Percentiles rank a stretch among this genome's conserved stretches.
Evolutionary conservation across 2,888 invertebrate species (phyloP).

Genomic region (Leucophenga montana): DNA sequence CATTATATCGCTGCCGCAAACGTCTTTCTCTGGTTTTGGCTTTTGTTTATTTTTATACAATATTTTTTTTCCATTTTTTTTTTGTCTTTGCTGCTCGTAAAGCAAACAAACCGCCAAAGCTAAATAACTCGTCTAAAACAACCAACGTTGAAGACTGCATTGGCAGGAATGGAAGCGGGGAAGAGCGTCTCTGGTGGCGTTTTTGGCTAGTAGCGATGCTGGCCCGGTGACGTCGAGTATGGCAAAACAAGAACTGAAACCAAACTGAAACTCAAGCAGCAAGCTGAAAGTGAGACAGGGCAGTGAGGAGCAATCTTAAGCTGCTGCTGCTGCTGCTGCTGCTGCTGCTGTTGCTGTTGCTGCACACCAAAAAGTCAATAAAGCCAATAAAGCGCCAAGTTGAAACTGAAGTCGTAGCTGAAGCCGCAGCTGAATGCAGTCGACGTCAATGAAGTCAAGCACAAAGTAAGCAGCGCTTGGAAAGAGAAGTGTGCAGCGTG

Average conservation of each 20-base stretch:
- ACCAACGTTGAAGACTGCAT: no score
- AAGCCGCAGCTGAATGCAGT: no score
- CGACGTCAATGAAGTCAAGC: neutral
- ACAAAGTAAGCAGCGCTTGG: neutral
- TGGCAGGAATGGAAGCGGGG: no score
- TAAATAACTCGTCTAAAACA: constrained; percentile 49
- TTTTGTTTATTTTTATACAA: constrained; percentile 58
- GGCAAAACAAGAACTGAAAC: constrained; percentile 47
- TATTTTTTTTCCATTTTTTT: constrained; percentile 19
- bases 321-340: no score
- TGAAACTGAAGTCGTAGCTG: no score
- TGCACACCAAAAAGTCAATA: constrained; percentile 61
- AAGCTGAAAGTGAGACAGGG: no score
- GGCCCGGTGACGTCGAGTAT: constrained; percentile 28
- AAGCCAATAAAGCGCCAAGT: constrained; percentile 57
- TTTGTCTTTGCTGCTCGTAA: constrained; percentile 19
- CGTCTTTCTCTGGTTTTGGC: constrained; percentile 52
- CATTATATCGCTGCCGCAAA: constrained; percentile 30
- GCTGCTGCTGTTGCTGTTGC: no score
- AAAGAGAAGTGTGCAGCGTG: constrained; percentile 12
- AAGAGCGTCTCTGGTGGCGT: neutral
- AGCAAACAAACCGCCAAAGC: constrained; percentile 49
- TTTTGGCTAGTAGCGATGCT: constrained; percentile 4
- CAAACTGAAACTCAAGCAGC: neutral
- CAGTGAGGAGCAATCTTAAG: no score